These are phyloP conservation scores for Lepisosteus oculatus DNA, from an alignment of 2,113 vertebrate species.

Conservation along the genomic window DNA sequence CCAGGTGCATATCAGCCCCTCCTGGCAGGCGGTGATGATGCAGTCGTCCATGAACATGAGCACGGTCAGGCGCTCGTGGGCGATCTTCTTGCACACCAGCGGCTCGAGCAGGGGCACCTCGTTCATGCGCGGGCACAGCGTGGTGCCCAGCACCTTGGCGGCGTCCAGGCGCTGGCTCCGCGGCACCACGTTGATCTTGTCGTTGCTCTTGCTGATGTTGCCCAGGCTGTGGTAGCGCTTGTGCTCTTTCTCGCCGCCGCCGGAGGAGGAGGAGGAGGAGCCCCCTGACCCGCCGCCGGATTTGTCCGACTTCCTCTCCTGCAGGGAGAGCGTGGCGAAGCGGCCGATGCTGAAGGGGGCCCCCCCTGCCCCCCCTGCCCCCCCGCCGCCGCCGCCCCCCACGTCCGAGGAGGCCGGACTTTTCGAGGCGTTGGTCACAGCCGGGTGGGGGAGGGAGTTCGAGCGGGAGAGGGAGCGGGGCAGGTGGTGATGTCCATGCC, in stretches of 20 bases:
- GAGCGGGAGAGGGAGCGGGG: slow-evolving; percentile 84
- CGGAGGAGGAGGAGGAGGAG: too few species aligned
- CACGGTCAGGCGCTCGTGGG: slow-evolving; percentile 85
- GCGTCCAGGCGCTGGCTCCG: slow-evolving; percentile 71
- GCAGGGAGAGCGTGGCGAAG: slow-evolving; percentile 77
- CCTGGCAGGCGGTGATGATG: slow-evolving; percentile 88
- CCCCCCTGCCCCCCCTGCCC: slow-evolving; percentile 16
- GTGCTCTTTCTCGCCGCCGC: slow-evolving; percentile 71
- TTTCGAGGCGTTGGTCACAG: slow-evolving; percentile 63
- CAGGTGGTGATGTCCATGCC: slow-evolving; percentile 53
- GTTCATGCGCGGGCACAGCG: slow-evolving; percentile 83
- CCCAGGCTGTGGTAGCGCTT: slow-evolving; percentile 86
- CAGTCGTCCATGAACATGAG: slow-evolving; percentile 91
- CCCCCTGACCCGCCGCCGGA: slow-evolving; percentile 42
- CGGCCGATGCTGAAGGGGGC: slow-evolving; percentile 75
- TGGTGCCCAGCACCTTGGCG: slow-evolving; percentile 80
- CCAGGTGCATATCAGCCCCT: slow-evolving; percentile 90
- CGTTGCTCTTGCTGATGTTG: slow-evolving; percentile 81
- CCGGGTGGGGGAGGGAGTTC: slow-evolving; percentile 84
- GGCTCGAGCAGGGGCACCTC: slow-evolving; percentile 89
- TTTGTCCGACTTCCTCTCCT: slow-evolving; percentile 76
- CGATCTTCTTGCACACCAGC: slow-evolving; percentile 90
- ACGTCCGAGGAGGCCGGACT: slow-evolving; percentile 40
- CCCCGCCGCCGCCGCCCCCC: not conserved
- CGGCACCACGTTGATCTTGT: slow-evolving; percentile 71